These are phyloP conservation scores for Neodiprion lecontei DNA, from an alignment of 1,140 invertebrate species.

Conservation along the genomic window DNA sequence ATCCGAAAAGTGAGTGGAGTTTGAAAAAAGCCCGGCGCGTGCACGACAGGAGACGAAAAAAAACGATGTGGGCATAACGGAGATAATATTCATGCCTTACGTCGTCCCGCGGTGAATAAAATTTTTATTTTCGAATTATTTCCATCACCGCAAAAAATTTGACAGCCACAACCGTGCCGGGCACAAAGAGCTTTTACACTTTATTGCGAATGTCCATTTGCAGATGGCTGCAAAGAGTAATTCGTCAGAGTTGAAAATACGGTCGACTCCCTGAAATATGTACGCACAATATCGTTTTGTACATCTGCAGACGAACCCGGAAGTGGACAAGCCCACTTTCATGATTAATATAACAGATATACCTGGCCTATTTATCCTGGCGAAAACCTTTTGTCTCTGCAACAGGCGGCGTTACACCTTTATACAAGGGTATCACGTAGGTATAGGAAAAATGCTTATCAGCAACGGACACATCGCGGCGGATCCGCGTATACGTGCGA, in stretches of 20 bases:
- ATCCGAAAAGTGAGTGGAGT: too few species aligned
- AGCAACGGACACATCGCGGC: not conserved
- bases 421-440: not conserved
- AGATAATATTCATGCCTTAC: not conserved
- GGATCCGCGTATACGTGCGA: not conserved
- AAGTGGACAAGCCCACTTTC: not conserved
- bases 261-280: too few species aligned
- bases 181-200: not conserved
- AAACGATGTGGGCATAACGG: not conserved
- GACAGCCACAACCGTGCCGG: not conserved
- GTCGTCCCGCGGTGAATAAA: not conserved
- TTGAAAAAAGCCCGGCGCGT: too few species aligned
- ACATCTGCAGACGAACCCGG: too few species aligned
- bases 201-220: conserved; percentile 1
- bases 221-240: not conserved
- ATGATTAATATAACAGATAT: not conserved
- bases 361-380: too few species aligned
- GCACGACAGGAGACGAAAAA: not conserved
- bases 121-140: not conserved
- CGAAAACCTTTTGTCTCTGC: too few species aligned
- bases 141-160: not conserved
- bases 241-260: too few species aligned
- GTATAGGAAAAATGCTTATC: not conserved
- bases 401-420: too few species aligned
- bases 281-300: too few species aligned